Base-by-base conservation (phyloP, 2,113 vertebrate species). In the Silurus glanis region DNA sequence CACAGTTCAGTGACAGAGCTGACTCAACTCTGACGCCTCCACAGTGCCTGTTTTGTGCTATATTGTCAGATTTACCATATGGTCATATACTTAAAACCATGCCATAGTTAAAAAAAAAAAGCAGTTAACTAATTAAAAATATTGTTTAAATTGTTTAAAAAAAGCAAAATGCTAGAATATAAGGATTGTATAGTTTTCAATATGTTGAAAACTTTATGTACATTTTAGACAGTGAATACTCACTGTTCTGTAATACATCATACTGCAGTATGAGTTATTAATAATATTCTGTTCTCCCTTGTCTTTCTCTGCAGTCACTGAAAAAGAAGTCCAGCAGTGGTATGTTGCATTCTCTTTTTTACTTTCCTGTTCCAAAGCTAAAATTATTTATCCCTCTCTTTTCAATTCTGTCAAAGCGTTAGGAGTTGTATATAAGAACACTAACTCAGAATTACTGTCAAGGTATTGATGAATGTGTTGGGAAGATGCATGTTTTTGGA, bases 271-370 rank as follows among this genome's bases (percentile, higher is more conserved):
- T 78, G 75, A 51, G 12, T 55, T 78, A 78, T 78, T 75, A 75
- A 53, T 75, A 75, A 75, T 75, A 53, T 6, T 75, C 37, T 62
- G 25, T 14, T 69, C 49, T 87, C 23, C 28, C 62, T 9, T 85
- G 62, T 85, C 25, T 89, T 74, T 81, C 82, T 87, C 79, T 69
- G 23, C 89, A 91, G 90, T 90, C 74, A 91, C 89, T n/a, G 90
- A 91, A 71, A 91, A 90, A 49, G 90, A 90, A 86, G 88, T 90
- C 47, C 89, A 89, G 82, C 90, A 90, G 84, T 91, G 89, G 90
- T 90, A 62, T 89, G 90, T 88, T 83, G 16, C 56, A 37, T 47
- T 72, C 12, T 83, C 17, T 79, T 72, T 16, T 55, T 47, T 14
- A 28, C 23, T 88, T 12, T 61, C 53, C 61, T 81, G 47, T 59